These are phyloP conservation scores for Leptinotarsa juncta DNA, from an alignment of 2,888 invertebrate genomes.

Conservation along the genomic window DNA sequence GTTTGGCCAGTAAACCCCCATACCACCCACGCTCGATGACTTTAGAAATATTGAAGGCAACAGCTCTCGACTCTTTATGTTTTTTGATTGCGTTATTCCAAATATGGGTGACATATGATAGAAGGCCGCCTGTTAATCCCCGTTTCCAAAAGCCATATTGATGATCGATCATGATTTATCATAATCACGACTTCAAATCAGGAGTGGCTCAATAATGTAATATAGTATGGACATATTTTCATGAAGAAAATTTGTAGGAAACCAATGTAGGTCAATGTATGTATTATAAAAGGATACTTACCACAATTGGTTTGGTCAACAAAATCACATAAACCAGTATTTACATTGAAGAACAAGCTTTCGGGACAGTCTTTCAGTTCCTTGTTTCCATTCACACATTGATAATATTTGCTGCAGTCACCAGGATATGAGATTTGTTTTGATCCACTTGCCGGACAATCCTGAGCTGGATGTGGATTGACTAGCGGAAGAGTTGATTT, in stretches of 20 bases:
- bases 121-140: too few species aligned
- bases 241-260: neutral
- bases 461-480: neutral
- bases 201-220: neutral
- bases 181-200: too few species aligned
- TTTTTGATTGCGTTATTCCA: too few species aligned
- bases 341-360: neutral
- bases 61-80: too few species aligned
- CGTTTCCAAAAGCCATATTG: too few species aligned
- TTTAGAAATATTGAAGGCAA: too few species aligned
- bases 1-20: too few species aligned
- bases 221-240: neutral
- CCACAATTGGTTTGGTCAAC: neutral
- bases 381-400: neutral
- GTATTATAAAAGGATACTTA: constrained; percentile 11
- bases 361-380: neutral
- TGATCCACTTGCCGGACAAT: neutral
- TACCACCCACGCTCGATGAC: too few species aligned
- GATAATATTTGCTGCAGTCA: neutral
- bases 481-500: too few species aligned
- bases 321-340: neutral
- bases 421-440: too few species aligned
- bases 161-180: neutral
- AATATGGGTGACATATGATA: too few species aligned
- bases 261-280: too few species aligned